Percentiles rank a stretch among this genome's conserved stretches.
phyloP scores from a whole-genome alignment of 2,113 vertebrate species.

The Gracilinanus agilis region DNA sequence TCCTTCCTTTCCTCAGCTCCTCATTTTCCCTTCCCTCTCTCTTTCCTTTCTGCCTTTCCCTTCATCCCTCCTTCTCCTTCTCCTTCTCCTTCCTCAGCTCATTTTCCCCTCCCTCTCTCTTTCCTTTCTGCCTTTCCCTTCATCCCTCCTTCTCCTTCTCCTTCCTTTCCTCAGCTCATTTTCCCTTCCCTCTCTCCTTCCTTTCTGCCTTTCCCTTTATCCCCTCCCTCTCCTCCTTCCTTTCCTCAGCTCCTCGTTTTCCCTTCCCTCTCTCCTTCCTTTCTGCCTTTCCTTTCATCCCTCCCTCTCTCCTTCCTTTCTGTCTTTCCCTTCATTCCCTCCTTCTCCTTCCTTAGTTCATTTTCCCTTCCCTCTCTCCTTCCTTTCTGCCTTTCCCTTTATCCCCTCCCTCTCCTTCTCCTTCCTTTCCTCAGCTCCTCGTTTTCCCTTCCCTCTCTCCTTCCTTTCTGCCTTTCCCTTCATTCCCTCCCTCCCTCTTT shows the following conservation, averaged over 20 bases:
- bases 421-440: neutral
- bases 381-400: neutral
- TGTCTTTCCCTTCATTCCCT: neutral
- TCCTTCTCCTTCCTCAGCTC: neutral
- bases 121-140: neutral
- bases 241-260: neutral
- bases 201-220: fast-evolving
- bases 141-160: neutral
- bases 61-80: neutral
- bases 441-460: neutral
- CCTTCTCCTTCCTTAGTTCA: no score
- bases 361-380: neutral
- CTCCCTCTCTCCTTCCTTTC: no score
- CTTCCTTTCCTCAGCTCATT: no score
- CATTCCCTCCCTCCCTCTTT: neutral
- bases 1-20: neutral
- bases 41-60: no score
- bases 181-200: no score
- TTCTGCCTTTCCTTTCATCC: neutral
- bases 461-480: neutral
- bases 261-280: neutral
- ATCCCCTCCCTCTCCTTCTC: no score
- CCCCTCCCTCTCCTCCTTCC: no score
- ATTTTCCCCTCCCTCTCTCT: neutral
- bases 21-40: neutral